phyloP scores from a whole-genome alignment of 2,888 invertebrate genomes.

The Nomada ruficornis region DNA sequence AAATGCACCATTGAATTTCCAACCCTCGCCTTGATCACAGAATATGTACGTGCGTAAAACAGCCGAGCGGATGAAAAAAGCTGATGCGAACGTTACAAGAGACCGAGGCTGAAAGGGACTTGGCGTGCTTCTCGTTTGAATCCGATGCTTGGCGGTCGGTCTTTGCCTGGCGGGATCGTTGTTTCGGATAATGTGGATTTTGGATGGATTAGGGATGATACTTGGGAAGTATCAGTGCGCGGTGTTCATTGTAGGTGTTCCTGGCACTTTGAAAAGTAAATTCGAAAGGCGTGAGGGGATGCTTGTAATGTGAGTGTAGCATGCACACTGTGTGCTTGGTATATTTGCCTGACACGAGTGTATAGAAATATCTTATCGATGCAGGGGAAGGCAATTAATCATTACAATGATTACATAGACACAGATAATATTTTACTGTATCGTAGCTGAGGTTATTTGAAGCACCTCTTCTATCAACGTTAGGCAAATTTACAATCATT shows the following conservation, averaged over 20 bases:
- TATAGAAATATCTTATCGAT: too few species aligned
- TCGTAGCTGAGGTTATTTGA: too few species aligned
- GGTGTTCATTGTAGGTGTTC: not conserved
- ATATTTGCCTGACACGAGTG: too few species aligned
- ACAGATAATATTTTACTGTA: too few species aligned
- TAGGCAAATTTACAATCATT: too few species aligned
- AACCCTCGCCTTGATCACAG: constrained; percentile 4
- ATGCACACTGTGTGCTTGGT: too few species aligned
- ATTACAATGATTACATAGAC: too few species aligned
- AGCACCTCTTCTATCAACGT: too few species aligned
- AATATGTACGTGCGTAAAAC: constrained; percentile 11
- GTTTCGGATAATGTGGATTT: constrained; percentile 9
- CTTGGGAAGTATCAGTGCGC: not conserved
- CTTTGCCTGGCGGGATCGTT: not conserved
- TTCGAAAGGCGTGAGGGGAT: not conserved
- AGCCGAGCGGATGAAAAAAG: not conserved
- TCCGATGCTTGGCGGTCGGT: not conserved
- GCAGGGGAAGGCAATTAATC: too few species aligned
- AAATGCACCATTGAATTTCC: constrained; percentile 47
- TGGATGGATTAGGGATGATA: not conserved
- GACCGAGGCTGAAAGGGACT: not conserved
- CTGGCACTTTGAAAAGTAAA: not conserved
- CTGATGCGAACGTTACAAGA: too few species aligned
- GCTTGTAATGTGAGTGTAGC: too few species aligned
- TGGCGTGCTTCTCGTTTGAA: not conserved